Evolutionary conservation across 2,797 vertebrate species (phyloP), one percentile per base, ranked within the genome.

Genomic region (Calcarius lapponicus): DNA sequence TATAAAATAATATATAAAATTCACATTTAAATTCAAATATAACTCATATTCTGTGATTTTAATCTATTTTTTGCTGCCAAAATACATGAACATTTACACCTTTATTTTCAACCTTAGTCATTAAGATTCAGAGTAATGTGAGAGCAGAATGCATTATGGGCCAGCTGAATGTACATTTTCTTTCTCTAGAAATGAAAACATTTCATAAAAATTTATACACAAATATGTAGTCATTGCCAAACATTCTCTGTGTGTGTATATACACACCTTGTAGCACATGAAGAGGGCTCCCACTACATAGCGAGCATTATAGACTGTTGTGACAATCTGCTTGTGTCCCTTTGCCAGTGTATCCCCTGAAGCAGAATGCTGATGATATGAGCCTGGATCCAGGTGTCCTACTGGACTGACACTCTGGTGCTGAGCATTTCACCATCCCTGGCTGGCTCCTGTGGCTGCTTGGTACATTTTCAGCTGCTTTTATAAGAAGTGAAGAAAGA

Each of bases 381-480:
- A 90, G 36, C 40, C 15, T 65, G 38, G 56, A 48, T 58, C 24
- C 56, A 48, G 29, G 43, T 32, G 70, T 83, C 45, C 76, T 76
- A 13, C 43, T 79, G 58, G 43, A 60, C 56, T 56, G 48, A 38
- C 34, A 14, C 32, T 5, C 2, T 3, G 3, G 21, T 16, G 7
- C 42, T 60, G 48, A 87, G 34, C 8, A 7, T 74, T 51, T 42
- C 50, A 57, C 20, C 29, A 88, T 58, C 24, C 16, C 31, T 73
- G 56, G 13, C 17, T 53, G 14, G 21, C 60, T 92, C 31, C 34
- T 72, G 40, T 10, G 18, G 3, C 28, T 86, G 54, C 28, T 64
- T 84, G 67, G 17, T 56, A 53, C 47, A 21, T 84, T 90, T 95
- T 60, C n/a, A 91, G 5, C 40, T 67, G 29, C 56, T 81, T 93